Evolutionary conservation across 1,140 invertebrate genomes (phyloP), one percentile per base, ranked within the genome.

Genomic region (Mactra quadrangularis): DNA sequence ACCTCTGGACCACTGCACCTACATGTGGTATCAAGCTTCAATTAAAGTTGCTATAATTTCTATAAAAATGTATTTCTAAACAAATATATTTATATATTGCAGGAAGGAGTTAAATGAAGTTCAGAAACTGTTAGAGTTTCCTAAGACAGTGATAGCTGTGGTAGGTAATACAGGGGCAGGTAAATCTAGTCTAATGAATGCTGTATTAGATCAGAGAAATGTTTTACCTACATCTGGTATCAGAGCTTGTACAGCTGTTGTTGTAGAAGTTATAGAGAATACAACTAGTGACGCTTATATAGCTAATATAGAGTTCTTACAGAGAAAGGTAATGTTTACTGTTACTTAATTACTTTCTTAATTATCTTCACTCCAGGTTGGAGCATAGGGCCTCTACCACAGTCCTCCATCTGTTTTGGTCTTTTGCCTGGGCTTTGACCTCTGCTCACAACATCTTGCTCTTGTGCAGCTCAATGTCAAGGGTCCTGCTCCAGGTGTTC

Each of bases 151-250:
- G 2, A 88, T 89, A 45, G 88, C 88, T 22, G 87, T 89, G 4
- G 87, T 89, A 1, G 88, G 88, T 17, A 82, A 87, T 38, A 89
- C 87, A 25, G 88, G 88, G 9, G 59, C 83, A 0, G 88, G 88
- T 0, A 89, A 89, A 45, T 89, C 88, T 4, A 87, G 85, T 53
- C 71, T 89, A 50, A 83, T 89, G 86, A 89, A 89, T 72, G 88
- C 87, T 6, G 29, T 89, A 1, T 64, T 89, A 31, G 86, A 88
- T 53, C 87, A 88, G 29, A 66, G 70, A 22, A 84, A 83, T 71
- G 77, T 88, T 41, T 76, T 89, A 9, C 88, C 88, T 7, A 89
- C 88, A 1, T 89, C 88, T 1, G 88, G 87, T 13, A 85, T 88
- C 27, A 60, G 86, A 41, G 88, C 88, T 13, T 89, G 88, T 76